These are phyloP conservation scores for Spea multiplicata DNA, from an alignment of 2,113 vertebrate species.

Conservation along the genomic window DNA sequence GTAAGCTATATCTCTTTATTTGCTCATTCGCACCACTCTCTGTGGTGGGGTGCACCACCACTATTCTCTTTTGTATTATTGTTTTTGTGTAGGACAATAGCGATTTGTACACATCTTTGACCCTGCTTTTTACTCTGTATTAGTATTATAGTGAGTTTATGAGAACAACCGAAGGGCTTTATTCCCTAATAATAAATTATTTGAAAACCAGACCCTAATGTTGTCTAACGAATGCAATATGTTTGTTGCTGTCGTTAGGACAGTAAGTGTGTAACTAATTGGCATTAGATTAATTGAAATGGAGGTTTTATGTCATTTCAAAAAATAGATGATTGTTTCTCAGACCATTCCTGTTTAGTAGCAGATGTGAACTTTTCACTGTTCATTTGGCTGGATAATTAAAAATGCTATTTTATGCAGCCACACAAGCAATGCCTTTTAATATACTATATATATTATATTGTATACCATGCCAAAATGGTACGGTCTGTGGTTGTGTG, in stretches of 20 bases:
- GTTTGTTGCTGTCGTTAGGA: slow-evolving; percentile 1
- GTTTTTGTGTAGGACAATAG: too few species aligned
- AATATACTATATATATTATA: background rate
- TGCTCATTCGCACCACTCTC: too few species aligned
- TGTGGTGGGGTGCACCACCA: too few species aligned
- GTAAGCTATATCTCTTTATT: too few species aligned
- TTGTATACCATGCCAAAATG: background rate
- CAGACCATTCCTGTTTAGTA: slow-evolving; percentile 31
- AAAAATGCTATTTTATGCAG: background rate
- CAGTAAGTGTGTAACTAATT: slow-evolving; percentile 12
- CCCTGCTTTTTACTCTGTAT: too few species aligned
- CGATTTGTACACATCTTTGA: too few species aligned
- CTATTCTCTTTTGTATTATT: too few species aligned
- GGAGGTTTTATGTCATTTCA: background rate
- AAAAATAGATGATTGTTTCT: slow-evolving; percentile 3
- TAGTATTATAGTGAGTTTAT: too few species aligned
- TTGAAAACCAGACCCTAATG: too few species aligned
- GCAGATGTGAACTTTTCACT: slow-evolving; percentile 17
- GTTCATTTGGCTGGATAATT: slow-evolving; percentile 22
- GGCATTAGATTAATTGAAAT: slow-evolving; percentile 10
- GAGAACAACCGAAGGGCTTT: too few species aligned
- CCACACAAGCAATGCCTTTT: slow-evolving; percentile 7
- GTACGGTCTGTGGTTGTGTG: background rate
- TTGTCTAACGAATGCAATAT: slow-evolving; percentile 1
- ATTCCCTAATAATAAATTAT: too few species aligned